Base-by-base conservation (phyloP, 1,140 invertebrate species). In the Nylanderia fulva region DNA sequence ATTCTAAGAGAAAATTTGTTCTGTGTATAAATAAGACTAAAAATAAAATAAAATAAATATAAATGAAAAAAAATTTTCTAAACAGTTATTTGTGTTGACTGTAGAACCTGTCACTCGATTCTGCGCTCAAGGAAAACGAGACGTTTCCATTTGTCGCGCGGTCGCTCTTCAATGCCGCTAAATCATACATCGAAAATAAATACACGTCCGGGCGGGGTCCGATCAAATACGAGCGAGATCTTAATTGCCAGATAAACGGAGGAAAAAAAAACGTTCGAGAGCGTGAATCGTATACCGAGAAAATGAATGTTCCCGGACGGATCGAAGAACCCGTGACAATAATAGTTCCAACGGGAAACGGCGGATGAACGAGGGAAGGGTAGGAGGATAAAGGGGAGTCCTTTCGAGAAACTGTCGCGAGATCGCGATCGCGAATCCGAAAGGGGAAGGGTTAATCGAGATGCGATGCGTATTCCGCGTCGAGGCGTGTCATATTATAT, bases 201-300 rank as follows among this genome's bases (percentile, higher is more conserved):
- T 88, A 80, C 63, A 13, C 42, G 76, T 87, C 66, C 21, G 42
- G 29, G 9, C 29, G 24, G n/a, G 82, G 66, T 33, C 39, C 72
- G 63, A 42, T 69, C 77, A 29, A 60, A 33, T 45, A 60, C 80
- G 45, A 21, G 66, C 29, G 77, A 92, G 92, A 93, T 93, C 91
- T 87, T 93, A 93, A 93, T 93, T 93, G 74, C 90, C 82, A 85
- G 92, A 93, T 93, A 93, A 90, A 89, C 33, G 58, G 45, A 18
- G 64, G 54, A 64, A 86, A 90, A 83, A 72, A 33, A 33, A 33
- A 33, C 42, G 72, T 82, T 24, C 54, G 88, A 85, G 82, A 72
- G 42, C 42, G 18, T 42, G n/a, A 86, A 85, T 48, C 42, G 76
- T 36, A 45, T 45, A 68, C 18, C 21, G 42, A n/a, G 71, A 58